These are phyloP conservation scores for Helarctos malayanus DNA, from an alignment of 2,797 vertebrate genomes.

Conservation along the genomic window DNA sequence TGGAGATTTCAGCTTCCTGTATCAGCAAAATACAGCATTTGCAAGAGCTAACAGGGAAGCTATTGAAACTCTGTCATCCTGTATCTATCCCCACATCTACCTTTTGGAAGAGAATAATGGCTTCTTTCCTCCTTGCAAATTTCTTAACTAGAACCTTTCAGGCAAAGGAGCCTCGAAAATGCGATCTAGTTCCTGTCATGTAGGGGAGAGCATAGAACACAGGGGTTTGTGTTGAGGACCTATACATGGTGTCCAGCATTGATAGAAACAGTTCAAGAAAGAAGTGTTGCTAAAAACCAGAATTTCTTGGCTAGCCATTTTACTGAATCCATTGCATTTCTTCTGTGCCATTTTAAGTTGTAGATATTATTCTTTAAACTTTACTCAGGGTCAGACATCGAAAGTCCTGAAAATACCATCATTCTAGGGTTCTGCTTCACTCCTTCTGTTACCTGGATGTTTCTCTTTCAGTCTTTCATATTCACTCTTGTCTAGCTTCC, in stretches of 20 bases:
- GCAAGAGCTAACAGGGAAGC: not conserved
- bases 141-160: not conserved
- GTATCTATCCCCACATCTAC: not conserved
- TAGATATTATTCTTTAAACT: not conserved
- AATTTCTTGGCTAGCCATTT: not conserved
- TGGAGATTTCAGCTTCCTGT: not conserved
- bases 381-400: not conserved
- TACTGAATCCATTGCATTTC: not conserved
- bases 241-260: not conserved
- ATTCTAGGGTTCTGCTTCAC: not conserved
- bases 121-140: not conserved
- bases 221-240: not conserved
- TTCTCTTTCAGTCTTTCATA: not conserved
- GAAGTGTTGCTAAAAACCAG: not conserved
- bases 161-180: not conserved
- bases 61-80: not conserved
- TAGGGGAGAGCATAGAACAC: not conserved
- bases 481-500: not conserved
- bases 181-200: not conserved
- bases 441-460: not conserved
- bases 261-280: not conserved
- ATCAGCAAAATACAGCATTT: slow-evolving; percentile 23
- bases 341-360: not conserved
- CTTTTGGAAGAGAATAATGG: not conserved
- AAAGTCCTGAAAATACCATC: slow-evolving; percentile 20